These are phyloP conservation scores for Drosophila paranaensis DNA, from an alignment of 2,888 invertebrate species.

Conservation along the genomic window DNA sequence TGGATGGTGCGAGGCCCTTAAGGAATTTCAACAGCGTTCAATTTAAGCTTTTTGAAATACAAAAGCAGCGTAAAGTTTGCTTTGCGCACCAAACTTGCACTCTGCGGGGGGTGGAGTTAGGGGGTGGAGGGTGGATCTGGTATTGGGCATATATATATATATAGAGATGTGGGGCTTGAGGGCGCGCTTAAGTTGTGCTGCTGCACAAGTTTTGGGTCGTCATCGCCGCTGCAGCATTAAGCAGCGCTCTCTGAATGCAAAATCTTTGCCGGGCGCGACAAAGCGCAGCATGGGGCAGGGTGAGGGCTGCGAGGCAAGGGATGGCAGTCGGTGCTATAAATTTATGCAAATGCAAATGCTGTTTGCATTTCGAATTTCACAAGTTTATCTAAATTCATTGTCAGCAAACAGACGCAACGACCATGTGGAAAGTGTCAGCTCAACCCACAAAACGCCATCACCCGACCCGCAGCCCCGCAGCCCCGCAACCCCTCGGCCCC, in stretches of 20 bases:
- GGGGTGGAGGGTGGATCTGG: too few relatives aligned
- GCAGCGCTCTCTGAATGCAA: slow-evolving; percentile 36
- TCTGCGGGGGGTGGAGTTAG: background rate
- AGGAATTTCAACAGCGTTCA: slow-evolving; percentile 78
- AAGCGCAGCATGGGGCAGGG: background rate
- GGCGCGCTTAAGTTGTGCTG: slow-evolving; percentile 55
- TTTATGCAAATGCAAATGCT: slow-evolving; percentile 78
- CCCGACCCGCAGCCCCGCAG: background rate
- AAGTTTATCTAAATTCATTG: slow-evolving; percentile 80
- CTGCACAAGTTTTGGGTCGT: slow-evolving; percentile 66
- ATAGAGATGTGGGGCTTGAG: slow-evolving; percentile 7
- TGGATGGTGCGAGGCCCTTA: slow-evolving; percentile 44
- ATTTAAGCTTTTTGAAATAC: slow-evolving; percentile 73
- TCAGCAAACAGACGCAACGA: slow-evolving; percentile 66
- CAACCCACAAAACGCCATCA: background rate
- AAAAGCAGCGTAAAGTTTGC: slow-evolving; percentile 76
- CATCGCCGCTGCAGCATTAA: slow-evolving; percentile 49
- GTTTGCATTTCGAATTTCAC: slow-evolving; percentile 78
- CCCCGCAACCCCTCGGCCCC: background rate
- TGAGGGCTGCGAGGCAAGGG: too few relatives aligned
- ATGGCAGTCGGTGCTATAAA: slow-evolving; percentile 51
- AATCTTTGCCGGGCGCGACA: slow-evolving; percentile 24
- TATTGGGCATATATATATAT: background rate
- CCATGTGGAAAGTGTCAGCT: slow-evolving; percentile 6
- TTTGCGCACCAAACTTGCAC: slow-evolving; percentile 65